A percentile compares a stretch with the other conserved stretches of the same genome.
phyloP scores from a whole-genome alignment of 2,797 vertebrate genomes.

The Eidolon dupreanum region DNA sequence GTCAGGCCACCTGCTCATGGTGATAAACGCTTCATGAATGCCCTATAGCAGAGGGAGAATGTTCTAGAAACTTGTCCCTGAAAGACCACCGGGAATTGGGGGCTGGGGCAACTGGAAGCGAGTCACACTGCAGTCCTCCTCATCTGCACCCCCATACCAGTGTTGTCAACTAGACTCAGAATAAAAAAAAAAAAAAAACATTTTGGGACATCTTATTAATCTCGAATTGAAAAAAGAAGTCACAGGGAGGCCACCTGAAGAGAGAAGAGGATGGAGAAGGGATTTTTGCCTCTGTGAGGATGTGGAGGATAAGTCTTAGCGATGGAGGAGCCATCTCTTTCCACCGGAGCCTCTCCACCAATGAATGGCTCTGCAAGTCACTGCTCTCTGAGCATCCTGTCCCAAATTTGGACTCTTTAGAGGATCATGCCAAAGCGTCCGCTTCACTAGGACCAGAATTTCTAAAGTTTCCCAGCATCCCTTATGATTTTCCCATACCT shows the following conservation, averaged over 20 bases:
- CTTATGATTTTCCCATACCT: not conserved
- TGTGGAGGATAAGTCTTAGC: accelerated
- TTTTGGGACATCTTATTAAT: not conserved
- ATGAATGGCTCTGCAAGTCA: accelerated
- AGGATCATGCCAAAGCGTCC: not conserved
- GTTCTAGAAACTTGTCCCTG: not conserved
- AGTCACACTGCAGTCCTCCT: not conserved
- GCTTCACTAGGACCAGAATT: not conserved
- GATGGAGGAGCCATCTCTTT: not conserved
- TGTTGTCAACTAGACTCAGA: not conserved
- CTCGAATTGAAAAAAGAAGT: not conserved
- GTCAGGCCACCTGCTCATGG: not conserved
- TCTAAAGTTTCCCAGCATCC: not conserved
- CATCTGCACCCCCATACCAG: no score
- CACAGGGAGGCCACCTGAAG: not conserved
- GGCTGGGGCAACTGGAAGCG: not conserved
- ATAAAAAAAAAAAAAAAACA: not conserved
- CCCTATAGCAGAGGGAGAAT: not conserved
- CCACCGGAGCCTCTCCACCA: accelerated
- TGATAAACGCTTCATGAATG: not conserved
- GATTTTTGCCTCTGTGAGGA: not conserved
- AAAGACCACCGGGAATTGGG: not conserved
- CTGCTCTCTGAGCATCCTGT: not conserved
- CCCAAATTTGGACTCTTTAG: not conserved
- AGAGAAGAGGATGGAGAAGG: not conserved